These are phyloP conservation scores for Lepeophtheirus salmonis DNA, from an alignment of 1,140 invertebrate genomes.

Conservation along the genomic window DNA sequence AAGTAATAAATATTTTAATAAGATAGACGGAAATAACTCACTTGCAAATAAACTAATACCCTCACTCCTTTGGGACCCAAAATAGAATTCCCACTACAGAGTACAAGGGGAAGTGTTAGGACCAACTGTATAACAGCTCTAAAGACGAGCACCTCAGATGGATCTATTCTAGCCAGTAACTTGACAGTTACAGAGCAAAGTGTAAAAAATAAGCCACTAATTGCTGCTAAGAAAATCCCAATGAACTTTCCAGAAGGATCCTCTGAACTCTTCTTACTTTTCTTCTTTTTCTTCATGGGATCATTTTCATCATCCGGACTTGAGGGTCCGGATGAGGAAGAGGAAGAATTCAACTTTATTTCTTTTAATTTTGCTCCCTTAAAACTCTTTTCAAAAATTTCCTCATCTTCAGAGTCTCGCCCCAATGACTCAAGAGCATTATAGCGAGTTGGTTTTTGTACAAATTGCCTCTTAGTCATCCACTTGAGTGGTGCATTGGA, in stretches of 20 bases:
- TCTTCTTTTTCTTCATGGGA: background rate
- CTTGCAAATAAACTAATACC: slow-evolving; percentile 7
- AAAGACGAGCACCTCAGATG: slow-evolving; percentile 10
- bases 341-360: background rate
- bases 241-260: slow-evolving; percentile 6
- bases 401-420: slow-evolving; percentile 5
- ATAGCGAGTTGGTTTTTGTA: slow-evolving; percentile 4
- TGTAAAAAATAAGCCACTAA: slow-evolving; percentile 10
- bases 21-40: no score
- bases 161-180: slow-evolving; percentile 11
- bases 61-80: slow-evolving; percentile 10
- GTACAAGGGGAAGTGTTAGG: background rate
- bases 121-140: slow-evolving; percentile 5
- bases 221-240: slow-evolving; percentile 9
- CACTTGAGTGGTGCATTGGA: slow-evolving; percentile 5
- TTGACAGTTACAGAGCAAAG: slow-evolving; percentile 12
- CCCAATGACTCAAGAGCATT: slow-evolving; percentile 2
- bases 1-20: no score
- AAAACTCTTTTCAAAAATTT: background rate
- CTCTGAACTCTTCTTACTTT: background rate
- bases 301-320: slow-evolving; percentile 5
- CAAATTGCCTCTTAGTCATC: slow-evolving; percentile 3
- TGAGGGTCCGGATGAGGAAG: background rate
- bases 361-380: background rate
- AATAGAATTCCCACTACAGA: background rate